Conservation (phyloP, 2,888 invertebrate genomes). For the Coelopa pilipes region DNA sequence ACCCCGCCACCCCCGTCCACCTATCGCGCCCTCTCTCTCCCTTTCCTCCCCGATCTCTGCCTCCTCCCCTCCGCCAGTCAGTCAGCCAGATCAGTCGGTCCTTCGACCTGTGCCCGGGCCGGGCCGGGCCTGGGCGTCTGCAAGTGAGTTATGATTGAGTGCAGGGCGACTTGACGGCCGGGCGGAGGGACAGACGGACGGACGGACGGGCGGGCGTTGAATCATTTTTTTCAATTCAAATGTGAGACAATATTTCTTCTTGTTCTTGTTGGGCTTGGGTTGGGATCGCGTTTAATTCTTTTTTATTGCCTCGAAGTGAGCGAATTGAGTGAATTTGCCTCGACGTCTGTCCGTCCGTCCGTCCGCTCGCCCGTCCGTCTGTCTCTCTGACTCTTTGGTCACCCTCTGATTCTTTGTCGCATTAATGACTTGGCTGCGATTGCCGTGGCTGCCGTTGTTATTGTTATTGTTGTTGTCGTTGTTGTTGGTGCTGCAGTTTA, state of each 20-base stretch:
- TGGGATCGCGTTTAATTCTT: slow-evolving; percentile 22
- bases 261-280: neutral
- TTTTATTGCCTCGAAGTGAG: slow-evolving; percentile 20
- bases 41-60: no score
- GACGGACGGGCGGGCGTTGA: neutral
- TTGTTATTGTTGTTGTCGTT: neutral
- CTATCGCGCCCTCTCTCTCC: no score
- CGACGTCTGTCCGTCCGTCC: neutral
- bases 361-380: no score
- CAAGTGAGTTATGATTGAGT: slow-evolving; percentile 34
- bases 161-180: slow-evolving; percentile 24
- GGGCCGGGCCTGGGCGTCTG: slow-evolving; percentile 16
- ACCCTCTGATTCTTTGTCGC: slow-evolving; percentile 27
- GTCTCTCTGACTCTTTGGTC: neutral
- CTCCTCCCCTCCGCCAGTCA: neutral
- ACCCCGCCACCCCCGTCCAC: neutral
- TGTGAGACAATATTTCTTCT: slow-evolving; percentile 22
- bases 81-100: neutral
- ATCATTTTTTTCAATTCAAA: slow-evolving; percentile 2
- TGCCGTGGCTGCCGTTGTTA: no score
- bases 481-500: slow-evolving; percentile 17
- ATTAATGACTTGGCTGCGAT: neutral
- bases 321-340: slow-evolving; percentile 24
- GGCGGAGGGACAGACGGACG: neutral
- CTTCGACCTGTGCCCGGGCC: slow-evolving; percentile 25